Percentiles rank a stretch among this genome's conserved stretches.
Evolutionary conservation across 1,140 invertebrate species (phyloP).

Genomic region (Ips typographus): DNA sequence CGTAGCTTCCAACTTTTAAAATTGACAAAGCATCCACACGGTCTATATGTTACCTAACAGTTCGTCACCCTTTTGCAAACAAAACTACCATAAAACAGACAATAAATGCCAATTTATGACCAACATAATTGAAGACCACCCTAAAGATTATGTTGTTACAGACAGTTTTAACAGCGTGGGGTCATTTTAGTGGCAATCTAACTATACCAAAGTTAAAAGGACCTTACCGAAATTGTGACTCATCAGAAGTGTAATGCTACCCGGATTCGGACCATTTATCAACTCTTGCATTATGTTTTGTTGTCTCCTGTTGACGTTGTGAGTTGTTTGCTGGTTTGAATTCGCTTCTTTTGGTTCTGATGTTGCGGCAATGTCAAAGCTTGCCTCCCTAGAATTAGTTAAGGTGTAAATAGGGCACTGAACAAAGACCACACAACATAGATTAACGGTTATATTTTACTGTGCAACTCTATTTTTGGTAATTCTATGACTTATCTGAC

Average conservation of each 20-base stretch:
- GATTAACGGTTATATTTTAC: no score
- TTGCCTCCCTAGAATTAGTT: not conserved
- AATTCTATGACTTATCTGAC: no score
- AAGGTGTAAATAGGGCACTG: not conserved
- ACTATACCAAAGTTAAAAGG: not conserved
- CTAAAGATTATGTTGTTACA: conserved; percentile 2
- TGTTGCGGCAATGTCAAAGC: not conserved
- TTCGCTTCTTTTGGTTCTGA: not conserved
- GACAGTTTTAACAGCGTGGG: not conserved
- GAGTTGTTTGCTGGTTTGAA: not conserved
- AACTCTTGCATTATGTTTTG: not conserved
- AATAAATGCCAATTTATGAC: not conserved
- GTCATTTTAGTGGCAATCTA: not conserved
- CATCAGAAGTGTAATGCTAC: not conserved
- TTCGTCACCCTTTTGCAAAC: not conserved
- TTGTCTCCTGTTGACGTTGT: not conserved
- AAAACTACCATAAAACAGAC: not conserved
- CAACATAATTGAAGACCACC: not conserved
- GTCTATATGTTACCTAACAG: no score
- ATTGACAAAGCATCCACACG: no score
- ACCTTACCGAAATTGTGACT: not conserved
- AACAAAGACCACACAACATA: no score
- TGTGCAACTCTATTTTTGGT: no score
- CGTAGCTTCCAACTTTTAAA: no score
- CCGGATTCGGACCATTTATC: not conserved